A percentile compares a stretch with the other conserved stretches of the same genome.
Conservation (phyloP, 2,113 vertebrate genomes). For the Semnopithecus entellus region DNA sequence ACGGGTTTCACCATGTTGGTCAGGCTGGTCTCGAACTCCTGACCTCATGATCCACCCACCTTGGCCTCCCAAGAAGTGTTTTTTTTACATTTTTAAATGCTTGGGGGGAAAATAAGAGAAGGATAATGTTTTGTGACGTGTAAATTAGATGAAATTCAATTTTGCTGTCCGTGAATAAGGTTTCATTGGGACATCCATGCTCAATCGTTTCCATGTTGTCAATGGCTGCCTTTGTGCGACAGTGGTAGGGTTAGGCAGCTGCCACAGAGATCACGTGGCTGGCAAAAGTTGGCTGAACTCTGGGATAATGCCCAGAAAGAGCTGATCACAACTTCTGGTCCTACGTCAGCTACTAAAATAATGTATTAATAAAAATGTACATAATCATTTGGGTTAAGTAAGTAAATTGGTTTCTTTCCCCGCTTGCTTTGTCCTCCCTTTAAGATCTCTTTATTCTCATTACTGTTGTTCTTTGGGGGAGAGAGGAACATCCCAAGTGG, state of each 20-base stretch:
- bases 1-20: too few relatives aligned
- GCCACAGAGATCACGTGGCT: background rate
- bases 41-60: too few relatives aligned
- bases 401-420: background rate
- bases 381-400: background rate
- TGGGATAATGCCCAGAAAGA: background rate
- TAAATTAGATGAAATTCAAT: background rate
- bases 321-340: background rate
- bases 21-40: too few relatives aligned
- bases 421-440: background rate
- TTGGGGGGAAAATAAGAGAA: background rate
- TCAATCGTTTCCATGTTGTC: rapidly evolving
- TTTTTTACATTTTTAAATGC: background rate
- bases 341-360: too few relatives aligned
- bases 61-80: background rate
- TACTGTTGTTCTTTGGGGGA: background rate
- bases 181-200: rapidly evolving
- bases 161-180: rapidly evolving
- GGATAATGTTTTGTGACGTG: background rate
- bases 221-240: background rate
- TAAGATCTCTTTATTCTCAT: background rate
- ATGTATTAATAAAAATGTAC: background rate
- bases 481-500: too few relatives aligned
- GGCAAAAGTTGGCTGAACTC: background rate
- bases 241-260: rapidly evolving